Percentiles rank a stretch among this genome's conserved stretches.
Conservation (phyloP, 2,797 vertebrate genomes). For the Sebastes flavidus region DNA sequence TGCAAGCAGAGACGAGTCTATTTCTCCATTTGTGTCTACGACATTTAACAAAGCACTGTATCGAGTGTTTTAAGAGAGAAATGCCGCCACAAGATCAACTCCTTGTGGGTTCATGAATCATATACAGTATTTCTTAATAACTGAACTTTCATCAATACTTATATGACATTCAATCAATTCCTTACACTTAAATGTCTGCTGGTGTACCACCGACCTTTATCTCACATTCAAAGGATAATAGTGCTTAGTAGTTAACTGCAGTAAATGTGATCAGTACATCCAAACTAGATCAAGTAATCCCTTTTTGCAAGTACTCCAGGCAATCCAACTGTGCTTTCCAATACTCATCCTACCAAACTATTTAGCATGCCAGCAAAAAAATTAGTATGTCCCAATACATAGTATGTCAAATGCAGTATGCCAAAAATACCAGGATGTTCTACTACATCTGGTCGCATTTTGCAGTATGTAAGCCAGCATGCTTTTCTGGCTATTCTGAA, state of each 20-base stretch:
- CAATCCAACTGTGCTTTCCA: too few species aligned
- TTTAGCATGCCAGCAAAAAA: too few species aligned
- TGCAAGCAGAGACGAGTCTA: not conserved
- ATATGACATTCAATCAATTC: not conserved
- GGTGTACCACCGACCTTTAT: not conserved
- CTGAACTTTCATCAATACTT: not conserved
- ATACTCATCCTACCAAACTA: too few species aligned
- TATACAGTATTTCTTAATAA: not conserved
- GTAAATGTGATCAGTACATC: not conserved
- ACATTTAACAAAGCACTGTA: not conserved
- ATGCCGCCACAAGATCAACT: not conserved
- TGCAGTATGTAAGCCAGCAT: too few species aligned
- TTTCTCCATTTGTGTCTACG: rapidly evolving
- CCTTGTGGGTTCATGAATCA: not conserved
- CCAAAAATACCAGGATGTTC: too few species aligned
- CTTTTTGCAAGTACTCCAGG: not conserved
- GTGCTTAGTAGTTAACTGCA: not conserved
- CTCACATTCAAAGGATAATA: not conserved
- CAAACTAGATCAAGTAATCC: not conserved
- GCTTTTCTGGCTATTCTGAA: too few species aligned
- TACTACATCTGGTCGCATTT: too few species aligned
- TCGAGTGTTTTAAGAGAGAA: not conserved
- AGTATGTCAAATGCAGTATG: too few species aligned
- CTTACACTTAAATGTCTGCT: not conserved
- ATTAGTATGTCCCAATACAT: too few species aligned